A percentile compares a stretch with the other conserved stretches of the same genome.
Conservation (phyloP, 2,888 invertebrate species). For the Helobdella robusta region DNA sequence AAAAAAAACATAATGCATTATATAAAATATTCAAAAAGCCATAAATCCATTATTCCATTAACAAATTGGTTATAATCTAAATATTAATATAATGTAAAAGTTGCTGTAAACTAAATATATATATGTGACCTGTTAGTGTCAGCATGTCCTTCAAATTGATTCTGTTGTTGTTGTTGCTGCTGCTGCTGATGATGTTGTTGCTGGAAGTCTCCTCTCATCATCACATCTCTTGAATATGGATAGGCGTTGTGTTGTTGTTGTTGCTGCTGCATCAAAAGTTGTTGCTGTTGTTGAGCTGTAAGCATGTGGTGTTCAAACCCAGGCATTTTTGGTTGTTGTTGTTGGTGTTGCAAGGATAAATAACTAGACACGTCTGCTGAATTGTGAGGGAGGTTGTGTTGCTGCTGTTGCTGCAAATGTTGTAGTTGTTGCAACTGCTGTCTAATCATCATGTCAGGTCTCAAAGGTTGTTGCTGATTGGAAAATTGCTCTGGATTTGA, state of each 20-base stretch:
- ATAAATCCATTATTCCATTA: no score
- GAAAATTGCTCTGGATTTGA: background rate
- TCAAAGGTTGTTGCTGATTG: constrained; percentile 15
- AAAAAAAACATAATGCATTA: no score
- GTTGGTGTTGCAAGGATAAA: constrained; percentile 7
- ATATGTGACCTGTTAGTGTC: background rate
- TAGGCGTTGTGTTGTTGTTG: background rate
- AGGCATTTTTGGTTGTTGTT: background rate
- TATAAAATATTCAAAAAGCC: no score
- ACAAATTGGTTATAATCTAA: no score
- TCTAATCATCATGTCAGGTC: constrained; percentile 1
- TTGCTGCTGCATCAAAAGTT: background rate
- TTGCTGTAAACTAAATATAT: background rate
- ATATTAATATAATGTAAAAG: background rate
- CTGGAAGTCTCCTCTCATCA: background rate
- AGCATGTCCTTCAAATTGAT: background rate
- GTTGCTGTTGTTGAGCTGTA: constrained; percentile 6
- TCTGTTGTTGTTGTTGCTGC: constrained; percentile 7
- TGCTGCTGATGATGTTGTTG: background rate
- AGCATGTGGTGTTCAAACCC: no score
- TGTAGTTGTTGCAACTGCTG: constrained; percentile 8
- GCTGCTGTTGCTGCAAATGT: constrained; percentile 10
- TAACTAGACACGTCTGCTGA: no score
- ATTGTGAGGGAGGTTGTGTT: no score
- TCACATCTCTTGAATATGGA: background rate